These are phyloP conservation scores for Eidolon helvum DNA, from an alignment of 2,113 vertebrate species.

Conservation along the genomic window DNA sequence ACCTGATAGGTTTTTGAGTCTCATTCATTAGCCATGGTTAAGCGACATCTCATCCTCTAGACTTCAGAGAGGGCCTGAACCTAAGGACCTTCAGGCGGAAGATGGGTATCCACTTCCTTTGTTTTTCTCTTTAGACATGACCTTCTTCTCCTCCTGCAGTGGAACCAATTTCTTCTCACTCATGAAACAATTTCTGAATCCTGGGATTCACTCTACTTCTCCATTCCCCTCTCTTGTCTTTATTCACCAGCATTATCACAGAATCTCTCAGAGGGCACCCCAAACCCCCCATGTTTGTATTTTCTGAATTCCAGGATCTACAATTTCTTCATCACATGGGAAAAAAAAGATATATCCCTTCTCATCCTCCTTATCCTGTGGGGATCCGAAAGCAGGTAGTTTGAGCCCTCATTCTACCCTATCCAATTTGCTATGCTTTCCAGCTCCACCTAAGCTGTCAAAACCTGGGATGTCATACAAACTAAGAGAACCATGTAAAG, in stretches of 20 bases:
- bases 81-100: neutral
- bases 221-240: neutral
- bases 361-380: neutral
- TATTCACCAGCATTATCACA: neutral
- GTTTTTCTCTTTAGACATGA: neutral
- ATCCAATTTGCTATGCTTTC: neutral
- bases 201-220: neutral
- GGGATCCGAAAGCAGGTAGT: neutral
- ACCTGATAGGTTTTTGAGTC: neutral
- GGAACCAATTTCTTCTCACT: neutral
- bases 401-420: neutral
- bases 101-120: neutral
- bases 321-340: constrained; percentile 18
- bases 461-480: neutral
- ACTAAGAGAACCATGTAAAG: neutral
- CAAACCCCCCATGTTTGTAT: neutral
- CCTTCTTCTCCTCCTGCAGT: neutral
- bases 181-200: neutral
- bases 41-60: neutral
- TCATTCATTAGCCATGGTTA: neutral
- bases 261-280: neutral
- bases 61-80: neutral
- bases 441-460: neutral
- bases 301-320: neutral
- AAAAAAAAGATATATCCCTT: neutral